Conservation (phyloP, 2,888 invertebrate species). For the Phymatocera aterrima region DNA sequence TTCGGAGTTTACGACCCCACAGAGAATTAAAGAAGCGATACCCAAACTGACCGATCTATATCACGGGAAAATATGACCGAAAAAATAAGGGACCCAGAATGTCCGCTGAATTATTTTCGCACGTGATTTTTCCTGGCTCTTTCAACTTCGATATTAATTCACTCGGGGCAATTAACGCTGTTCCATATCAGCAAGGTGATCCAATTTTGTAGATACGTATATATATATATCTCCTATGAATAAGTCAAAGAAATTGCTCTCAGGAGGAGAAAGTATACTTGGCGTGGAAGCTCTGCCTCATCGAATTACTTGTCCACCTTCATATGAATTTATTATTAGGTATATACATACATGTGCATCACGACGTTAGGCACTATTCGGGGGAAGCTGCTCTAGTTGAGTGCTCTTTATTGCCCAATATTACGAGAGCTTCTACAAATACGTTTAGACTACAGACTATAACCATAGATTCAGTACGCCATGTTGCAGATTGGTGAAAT, state of each 20-base stretch:
- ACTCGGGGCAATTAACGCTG: background rate
- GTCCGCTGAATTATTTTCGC: background rate
- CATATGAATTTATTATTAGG: conserved; percentile 10
- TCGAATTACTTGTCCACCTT: conserved; percentile 26
- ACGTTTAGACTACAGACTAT: conserved; percentile 9
- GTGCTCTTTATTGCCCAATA: conserved; percentile 28
- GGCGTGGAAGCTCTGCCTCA: background rate
- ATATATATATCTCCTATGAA: background rate
- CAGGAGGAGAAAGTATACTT: background rate
- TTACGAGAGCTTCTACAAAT: background rate
- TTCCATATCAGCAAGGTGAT: background rate
- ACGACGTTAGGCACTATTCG: background rate
- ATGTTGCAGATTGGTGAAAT: background rate
- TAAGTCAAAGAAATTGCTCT: conserved; percentile 14
- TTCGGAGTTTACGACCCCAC: conserved; percentile 23
- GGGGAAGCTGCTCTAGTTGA: background rate
- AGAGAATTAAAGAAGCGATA: conserved; percentile 22
- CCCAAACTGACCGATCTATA: conserved; percentile 16
- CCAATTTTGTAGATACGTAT: background rate
- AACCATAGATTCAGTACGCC: background rate
- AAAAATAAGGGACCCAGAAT: background rate
- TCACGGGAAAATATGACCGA: background rate
- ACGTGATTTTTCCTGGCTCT: background rate
- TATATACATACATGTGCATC: background rate
- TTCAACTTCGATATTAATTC: background rate